Evolutionary conservation across 2,888 invertebrate species (phyloP).

Genomic region (Meliscaeva auricollis): DNA sequence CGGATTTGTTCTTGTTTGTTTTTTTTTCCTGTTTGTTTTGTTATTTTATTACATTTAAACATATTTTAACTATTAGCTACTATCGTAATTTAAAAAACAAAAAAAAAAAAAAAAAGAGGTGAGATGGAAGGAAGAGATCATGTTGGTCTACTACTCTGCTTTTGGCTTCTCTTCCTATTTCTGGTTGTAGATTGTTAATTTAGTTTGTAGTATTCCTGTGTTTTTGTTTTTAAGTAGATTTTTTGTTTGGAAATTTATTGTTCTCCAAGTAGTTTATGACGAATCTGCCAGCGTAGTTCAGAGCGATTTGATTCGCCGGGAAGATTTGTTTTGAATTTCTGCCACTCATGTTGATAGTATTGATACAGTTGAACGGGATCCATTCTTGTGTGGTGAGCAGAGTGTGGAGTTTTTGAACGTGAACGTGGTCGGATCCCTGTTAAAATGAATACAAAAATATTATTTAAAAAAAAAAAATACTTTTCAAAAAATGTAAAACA

Average conservation of each 20-base stretch:
- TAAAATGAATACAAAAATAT: constrained; percentile 17
- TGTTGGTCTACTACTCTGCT: constrained; percentile 5
- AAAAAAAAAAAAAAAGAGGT: constrained; percentile 50
- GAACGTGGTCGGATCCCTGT: constrained; percentile 77
- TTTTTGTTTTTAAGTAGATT: not conserved
- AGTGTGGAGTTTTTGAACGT: constrained; percentile 74
- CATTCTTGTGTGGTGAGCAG: constrained; percentile 65
- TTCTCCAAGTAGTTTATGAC: constrained; percentile 87
- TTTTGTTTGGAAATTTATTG: constrained; percentile 27
- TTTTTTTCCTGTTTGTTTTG: constrained; percentile 36
- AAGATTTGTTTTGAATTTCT: constrained; percentile 88
- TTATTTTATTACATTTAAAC: constrained; percentile 71
- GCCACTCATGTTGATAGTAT: constrained; percentile 90
- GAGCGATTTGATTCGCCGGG: constrained; percentile 90
- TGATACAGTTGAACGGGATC: constrained; percentile 92
- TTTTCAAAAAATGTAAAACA: not conserved
- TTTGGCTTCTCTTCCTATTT: not conserved
- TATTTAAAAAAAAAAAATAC: not conserved
- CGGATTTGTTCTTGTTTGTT: constrained; percentile 45
- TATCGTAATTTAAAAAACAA: constrained; percentile 65
- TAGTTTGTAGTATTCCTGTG: not conserved
- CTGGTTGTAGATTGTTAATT: constrained; percentile 15
- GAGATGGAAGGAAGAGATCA: constrained; percentile 58
- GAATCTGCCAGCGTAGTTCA: constrained; percentile 88
- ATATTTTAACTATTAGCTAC: constrained; percentile 74